Evolutionary conservation across 2,888 invertebrate genomes (phyloP), one percentile per base, ranked within the genome.

Genomic region (Pristionchus entomophagus): DNA sequence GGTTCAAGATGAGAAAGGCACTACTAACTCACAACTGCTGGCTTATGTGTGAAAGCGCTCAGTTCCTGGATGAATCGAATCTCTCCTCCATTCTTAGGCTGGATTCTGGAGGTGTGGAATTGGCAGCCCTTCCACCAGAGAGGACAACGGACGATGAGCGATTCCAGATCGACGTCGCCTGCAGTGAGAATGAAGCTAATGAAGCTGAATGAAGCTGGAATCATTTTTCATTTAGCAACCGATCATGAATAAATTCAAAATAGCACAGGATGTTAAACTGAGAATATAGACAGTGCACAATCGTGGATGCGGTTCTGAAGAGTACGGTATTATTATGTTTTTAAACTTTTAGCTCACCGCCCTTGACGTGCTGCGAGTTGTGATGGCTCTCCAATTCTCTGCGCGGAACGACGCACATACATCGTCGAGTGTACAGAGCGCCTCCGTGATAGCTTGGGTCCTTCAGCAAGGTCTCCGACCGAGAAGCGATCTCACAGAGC

Each of bases 71-170:
- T 56, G 59, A 82, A 82, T 1, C 82, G 53, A 3, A 82, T 82
- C 56, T 82, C n/a, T 12, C 73, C 73, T 4, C 56, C 56, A n/a
- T n/a, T n/a, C 22, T 19, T 38, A 3, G 82, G 82, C 1, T 14
- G 12, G 1, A 81, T 35, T 22, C 56, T 4, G 2, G 38, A 26
- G 1, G 81, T 35, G 38, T 35, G 35, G 35, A 81, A 81, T 5
- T 17, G 19, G 14, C 81, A 81, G 14, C 81, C 81, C 0, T 19
- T 3, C 53, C 26, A 56, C 81, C 81, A 81, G 5, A 81, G 56
- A 22, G 81, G 81, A 56, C 81, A 81, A 8, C 81, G 81, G 35
- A 56, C 81, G 26, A 81, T 56, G 32, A 81, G 81, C 6, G 53
- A 81, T 8, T 81, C 81, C 38, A 81, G 22, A 17, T 53, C 56